Evolutionary conservation across 2,888 invertebrate genomes (phyloP).

Genomic region (Aquatica leii): DNA sequence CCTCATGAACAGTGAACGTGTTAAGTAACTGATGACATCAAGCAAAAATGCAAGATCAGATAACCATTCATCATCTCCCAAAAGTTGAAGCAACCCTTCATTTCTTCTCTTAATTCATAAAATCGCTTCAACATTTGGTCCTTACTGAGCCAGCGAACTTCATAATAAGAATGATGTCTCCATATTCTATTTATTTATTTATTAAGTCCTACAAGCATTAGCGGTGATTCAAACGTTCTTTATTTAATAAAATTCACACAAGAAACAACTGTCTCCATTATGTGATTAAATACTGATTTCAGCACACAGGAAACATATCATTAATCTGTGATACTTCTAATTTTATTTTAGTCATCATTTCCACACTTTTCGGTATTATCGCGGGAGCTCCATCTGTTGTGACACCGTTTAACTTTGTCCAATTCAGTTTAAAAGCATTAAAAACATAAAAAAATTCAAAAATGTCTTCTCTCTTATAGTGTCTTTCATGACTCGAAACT

Average conservation of each 20-base stretch:
- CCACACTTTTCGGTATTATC: slow-evolving; percentile 33
- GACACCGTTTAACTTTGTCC: slow-evolving; percentile 32
- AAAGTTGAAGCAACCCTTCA: slow-evolving; percentile 19
- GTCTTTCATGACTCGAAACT: slow-evolving; percentile 9
- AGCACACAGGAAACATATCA: slow-evolving; percentile 36
- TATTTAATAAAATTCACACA: slow-evolving; percentile 43
- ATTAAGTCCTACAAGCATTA: slow-evolving; percentile 39
- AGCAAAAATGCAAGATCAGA: slow-evolving; percentile 31
- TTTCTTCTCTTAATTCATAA: slow-evolving; percentile 25
- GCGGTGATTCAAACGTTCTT: slow-evolving; percentile 36
- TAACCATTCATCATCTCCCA: slow-evolving; percentile 27
- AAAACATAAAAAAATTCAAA: slow-evolving; percentile 30
- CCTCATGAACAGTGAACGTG: too few relatives aligned
- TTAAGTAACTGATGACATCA: slow-evolving; percentile 23
- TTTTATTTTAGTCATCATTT: slow-evolving; percentile 25
- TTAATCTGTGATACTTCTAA: slow-evolving; percentile 19
- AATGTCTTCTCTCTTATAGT: slow-evolving; percentile 31
- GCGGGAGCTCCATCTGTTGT: slow-evolving; percentile 39
- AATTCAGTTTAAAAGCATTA: slow-evolving; percentile 26
- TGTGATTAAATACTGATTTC: slow-evolving; percentile 34
- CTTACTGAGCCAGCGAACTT: slow-evolving; percentile 37
- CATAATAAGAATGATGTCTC: slow-evolving; percentile 34
- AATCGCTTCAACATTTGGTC: slow-evolving; percentile 29
- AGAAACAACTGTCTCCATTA: slow-evolving; percentile 34
- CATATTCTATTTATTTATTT: slow-evolving; percentile 36